A percentile compares a stretch with the other conserved stretches of the same genome.
phyloP scores from a whole-genome alignment of 2,113 vertebrate genomes.

The Crotophaga sulcirostris region DNA sequence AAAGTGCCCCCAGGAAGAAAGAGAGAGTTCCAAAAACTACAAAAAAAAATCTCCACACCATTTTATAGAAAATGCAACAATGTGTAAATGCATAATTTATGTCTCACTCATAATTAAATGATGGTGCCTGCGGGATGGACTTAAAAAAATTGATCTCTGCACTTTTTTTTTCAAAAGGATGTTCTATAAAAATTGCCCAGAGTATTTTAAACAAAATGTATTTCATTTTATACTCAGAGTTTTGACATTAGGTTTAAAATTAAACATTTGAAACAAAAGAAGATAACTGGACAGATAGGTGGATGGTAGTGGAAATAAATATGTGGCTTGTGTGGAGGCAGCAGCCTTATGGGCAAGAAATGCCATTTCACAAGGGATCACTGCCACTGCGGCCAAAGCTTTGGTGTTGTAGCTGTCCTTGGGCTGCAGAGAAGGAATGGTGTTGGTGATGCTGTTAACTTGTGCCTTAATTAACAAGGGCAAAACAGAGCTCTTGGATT shows the following conservation, averaged over 20 bases:
- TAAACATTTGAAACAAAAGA: constrained; percentile 61
- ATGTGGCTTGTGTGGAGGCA: not conserved
- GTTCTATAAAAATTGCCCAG: constrained; percentile 80
- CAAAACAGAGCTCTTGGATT: not conserved
- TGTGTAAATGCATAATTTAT: constrained; percentile 87
- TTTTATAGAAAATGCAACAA: constrained; percentile 82
- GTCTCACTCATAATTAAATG: constrained; percentile 85
- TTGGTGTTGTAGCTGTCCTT: not conserved
- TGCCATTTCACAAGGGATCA: not conserved
- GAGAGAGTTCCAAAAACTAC: constrained; percentile 50
- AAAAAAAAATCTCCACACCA: constrained; percentile 65
- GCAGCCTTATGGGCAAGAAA: not conserved
- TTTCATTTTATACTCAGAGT: constrained; percentile 72
- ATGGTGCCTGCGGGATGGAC: constrained; percentile 81
- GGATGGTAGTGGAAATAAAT: not conserved
- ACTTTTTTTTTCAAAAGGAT: constrained; percentile 77
- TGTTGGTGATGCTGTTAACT: not conserved
- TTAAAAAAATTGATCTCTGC: constrained; percentile 85
- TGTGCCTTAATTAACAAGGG: not conserved
- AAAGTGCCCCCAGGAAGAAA: constrained; percentile 60
- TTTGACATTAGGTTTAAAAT: constrained; percentile 67
- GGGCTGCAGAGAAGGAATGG: not conserved
- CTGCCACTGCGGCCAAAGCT: not conserved
- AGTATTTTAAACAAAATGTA: constrained; percentile 79
- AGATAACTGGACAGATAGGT: constrained; percentile 51